Evolutionary conservation across 2,113 vertebrate species (phyloP).

Genomic region (Ciconia maguari): DNA sequence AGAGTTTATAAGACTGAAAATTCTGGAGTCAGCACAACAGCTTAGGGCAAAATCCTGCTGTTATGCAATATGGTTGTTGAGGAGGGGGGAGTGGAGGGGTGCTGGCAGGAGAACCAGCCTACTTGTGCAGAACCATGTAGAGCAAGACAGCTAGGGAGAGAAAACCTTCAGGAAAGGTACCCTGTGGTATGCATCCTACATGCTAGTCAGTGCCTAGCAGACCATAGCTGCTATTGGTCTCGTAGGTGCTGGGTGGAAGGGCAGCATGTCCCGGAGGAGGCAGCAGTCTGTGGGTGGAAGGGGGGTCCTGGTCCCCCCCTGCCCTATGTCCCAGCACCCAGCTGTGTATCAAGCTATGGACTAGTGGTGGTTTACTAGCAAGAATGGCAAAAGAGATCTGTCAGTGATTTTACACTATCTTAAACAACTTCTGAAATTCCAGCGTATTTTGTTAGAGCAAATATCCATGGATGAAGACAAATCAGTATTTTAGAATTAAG

Average conservation of each 20-base stretch:
- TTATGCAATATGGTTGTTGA: not conserved
- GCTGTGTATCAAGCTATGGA: fast-evolving
- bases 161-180: not conserved
- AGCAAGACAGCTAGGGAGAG: not conserved
- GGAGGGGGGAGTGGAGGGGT: not conserved
- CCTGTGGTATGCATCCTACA: fast-evolving
- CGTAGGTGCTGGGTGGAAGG: not conserved
- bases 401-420: not conserved
- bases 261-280: not conserved
- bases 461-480: not conserved
- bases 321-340: not conserved
- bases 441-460: not conserved
- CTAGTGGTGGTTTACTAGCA: fast-evolving
- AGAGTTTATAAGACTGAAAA: not conserved
- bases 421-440: not conserved
- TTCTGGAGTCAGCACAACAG: not conserved
- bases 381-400: not conserved
- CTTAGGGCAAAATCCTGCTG: conserved; percentile 30
- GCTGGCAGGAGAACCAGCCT: not conserved
- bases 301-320: not conserved
- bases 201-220: not conserved
- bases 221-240: not conserved
- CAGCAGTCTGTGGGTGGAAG: not conserved
- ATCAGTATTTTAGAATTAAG: not conserved
- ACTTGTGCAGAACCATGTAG: not conserved